phyloP scores from a whole-genome alignment of 1,140 invertebrate genomes.

The Eriosoma lanigerum region DNA sequence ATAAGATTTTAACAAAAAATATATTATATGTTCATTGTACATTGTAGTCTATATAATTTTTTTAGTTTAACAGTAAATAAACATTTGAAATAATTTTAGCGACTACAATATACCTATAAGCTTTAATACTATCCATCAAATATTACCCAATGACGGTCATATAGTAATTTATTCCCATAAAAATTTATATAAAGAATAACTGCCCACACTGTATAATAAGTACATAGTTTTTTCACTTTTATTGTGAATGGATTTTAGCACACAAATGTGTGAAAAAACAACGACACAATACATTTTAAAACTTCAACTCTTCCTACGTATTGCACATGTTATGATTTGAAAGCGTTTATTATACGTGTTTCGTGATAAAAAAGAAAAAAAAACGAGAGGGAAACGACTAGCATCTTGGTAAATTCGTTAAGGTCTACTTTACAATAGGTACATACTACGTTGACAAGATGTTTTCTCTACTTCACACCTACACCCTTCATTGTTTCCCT shows the following conservation, averaged over 20 bases:
- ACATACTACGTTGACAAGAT: conserved; percentile 44
- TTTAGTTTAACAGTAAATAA: too few species aligned
- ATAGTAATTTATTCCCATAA: not conserved
- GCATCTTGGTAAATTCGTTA: conserved; percentile 18
- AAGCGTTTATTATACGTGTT: conserved; percentile 34
- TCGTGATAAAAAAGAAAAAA: not conserved
- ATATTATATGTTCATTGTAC: too few species aligned
- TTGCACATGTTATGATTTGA: conserved; percentile 32
- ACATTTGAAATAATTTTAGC: too few species aligned
- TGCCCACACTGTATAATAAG: not conserved
- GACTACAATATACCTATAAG: too few species aligned
- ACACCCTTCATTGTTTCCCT: conserved; percentile 5
- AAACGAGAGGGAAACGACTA: not conserved
- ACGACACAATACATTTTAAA: conserved; percentile 17
- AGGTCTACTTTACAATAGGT: conserved; percentile 25
- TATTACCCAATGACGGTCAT: not conserved
- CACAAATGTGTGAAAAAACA: not conserved
- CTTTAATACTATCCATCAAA: too few species aligned
- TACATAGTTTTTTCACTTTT: not conserved
- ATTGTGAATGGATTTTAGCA: not conserved
- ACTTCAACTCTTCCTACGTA: conserved; percentile 36
- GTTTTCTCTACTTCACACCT: conserved; percentile 47
- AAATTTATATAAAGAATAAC: not conserved
- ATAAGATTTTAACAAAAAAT: too few species aligned
- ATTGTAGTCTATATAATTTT: too few species aligned